phyloP scores from a whole-genome alignment of 1,140 invertebrate species.

The Pristionchus pacificus region DNA sequence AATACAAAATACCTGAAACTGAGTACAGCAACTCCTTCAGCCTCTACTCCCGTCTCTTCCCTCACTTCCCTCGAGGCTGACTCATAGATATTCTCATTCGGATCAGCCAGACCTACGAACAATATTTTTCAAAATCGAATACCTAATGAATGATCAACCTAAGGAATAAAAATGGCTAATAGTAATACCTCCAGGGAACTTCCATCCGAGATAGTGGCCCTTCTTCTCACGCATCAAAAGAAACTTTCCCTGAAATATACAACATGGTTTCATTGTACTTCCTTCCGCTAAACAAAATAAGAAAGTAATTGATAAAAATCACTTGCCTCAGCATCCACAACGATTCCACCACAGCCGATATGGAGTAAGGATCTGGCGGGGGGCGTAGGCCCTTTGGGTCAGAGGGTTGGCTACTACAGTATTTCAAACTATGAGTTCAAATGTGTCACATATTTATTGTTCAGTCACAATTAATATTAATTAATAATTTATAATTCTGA shows the following conservation, averaged over 20 bases:
- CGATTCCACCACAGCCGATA: constrained; percentile 11
- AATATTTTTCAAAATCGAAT: background rate
- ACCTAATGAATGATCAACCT: too few relatives aligned
- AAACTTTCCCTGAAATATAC: background rate
- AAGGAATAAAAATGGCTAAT: too few relatives aligned
- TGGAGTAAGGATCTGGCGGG: too few relatives aligned
- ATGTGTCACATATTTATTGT: too few relatives aligned
- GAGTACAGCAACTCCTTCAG: constrained; percentile 2
- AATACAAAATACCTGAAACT: constrained; percentile 5
- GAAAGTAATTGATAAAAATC: background rate
- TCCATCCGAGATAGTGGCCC: constrained; percentile 10
- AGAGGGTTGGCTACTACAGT: too few relatives aligned
- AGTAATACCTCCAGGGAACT: constrained; percentile 10
- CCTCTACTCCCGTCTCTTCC: constrained; percentile 10
- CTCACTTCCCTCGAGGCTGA: constrained; percentile 7
- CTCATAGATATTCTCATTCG: constrained; percentile 8
- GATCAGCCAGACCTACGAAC: constrained; percentile 8
- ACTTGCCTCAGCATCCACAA: background rate
- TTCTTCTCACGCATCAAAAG: constrained; percentile 16
- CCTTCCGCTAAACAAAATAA: too few relatives aligned
- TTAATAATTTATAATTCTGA: too few relatives aligned
- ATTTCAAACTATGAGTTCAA: too few relatives aligned
- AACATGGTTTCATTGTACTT: too few relatives aligned
- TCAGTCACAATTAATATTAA: too few relatives aligned
- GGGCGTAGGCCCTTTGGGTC: too few relatives aligned